Base-by-base conservation (phyloP, 2,888 invertebrate genomes). In the Nudaria mundana region DNA sequence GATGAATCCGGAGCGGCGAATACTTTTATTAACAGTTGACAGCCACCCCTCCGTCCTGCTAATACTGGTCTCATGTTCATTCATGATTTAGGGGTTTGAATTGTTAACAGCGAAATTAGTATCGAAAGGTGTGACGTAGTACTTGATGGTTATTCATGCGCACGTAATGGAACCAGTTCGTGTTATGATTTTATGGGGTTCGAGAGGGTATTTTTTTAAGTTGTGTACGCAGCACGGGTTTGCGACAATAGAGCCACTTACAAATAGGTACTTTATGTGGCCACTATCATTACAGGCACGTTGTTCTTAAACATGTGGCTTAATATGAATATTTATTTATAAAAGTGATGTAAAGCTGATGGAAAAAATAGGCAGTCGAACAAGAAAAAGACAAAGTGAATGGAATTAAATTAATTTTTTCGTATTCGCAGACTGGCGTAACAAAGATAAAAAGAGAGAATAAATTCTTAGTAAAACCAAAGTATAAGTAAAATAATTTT, bases 101-200 rank as follows among this genome's bases (percentile, higher is more conserved):
- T 81, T 81, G 73, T 78, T 78, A 79, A 75, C 74, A 77, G 65
- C 57, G 60, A 83, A 83, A 86, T 87, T 86, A 86, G 81, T 77
- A 76, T 67, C 63, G 72, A 83, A 85, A 86, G 87, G 87, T 87
- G 87, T 72, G 72, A 80, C 60, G 67, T 76, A 78, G 70, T 69
- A 72, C 81, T 79, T 75, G 51, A 76, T 63, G 59, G 55, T 66
- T 74, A 83, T 83, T 82, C 80, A 77, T 67, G 67, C 56, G 64
- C 78, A 79, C 76, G 80, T 57, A 76, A 72, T 70, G 55, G 63
- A 77, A 77, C 76, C 75, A 67, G 80, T 74, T 64, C 49, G 47
- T 69, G 67, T 70, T 75, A 66, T 73, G 76, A 71, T 73, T 76
- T 71, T 71, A 69, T 70, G 70, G 65, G 72, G 74, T 70, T 66